Evolutionary conservation across 2,888 invertebrate species (phyloP), one percentile per base, ranked within the genome.

Genomic region (Ormyrus pomaceus): DNA sequence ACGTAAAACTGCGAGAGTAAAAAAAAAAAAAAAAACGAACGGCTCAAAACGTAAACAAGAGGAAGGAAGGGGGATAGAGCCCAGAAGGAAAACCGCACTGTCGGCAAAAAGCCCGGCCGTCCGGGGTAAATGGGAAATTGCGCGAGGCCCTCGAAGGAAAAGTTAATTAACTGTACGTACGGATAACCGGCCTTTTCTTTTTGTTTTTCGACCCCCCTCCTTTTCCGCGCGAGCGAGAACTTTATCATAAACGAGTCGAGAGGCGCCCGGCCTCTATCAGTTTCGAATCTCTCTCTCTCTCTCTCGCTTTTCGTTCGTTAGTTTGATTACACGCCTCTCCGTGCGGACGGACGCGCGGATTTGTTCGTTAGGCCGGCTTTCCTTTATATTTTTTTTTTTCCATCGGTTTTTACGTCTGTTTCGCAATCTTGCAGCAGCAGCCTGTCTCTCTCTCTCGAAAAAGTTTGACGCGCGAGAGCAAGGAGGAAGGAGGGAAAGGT

Each of bases 151-250:
- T 64, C 65, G 64, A 48, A 64, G 48, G 56, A 19, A 19, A 73
- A 73, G 55, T 73, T 65, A 64, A 73, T 64, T 73, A 73, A 73
- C 53, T 19, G 11, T 64, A 56, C 9, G 64, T 13, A 3, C 50
- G 46, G 51, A 58, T n/a, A 50, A 50, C 50, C 13, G 50, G 50
- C 13, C 50, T 65, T 58, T 58, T 5, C n/a, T 51, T 53, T 53
- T 19, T 13, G 8, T 19, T 68, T 19, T 55, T 55, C 11, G 34
- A 4, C 34, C 10, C n/a, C 48, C 46, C 46, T 46, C 48, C 46
- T 46, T 62, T 48, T 62, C 10, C 62, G 10, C 9, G 5, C 46
- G 4, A 34, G 34, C 34, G 34, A 34, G 34, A 34, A 34, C 34
- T 34, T 34, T 34, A 34, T 34, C 34, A 34, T 34, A 34, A 34